Conservation (phyloP, 2,797 vertebrate genomes). For the Sarcophilus harrisii region DNA sequence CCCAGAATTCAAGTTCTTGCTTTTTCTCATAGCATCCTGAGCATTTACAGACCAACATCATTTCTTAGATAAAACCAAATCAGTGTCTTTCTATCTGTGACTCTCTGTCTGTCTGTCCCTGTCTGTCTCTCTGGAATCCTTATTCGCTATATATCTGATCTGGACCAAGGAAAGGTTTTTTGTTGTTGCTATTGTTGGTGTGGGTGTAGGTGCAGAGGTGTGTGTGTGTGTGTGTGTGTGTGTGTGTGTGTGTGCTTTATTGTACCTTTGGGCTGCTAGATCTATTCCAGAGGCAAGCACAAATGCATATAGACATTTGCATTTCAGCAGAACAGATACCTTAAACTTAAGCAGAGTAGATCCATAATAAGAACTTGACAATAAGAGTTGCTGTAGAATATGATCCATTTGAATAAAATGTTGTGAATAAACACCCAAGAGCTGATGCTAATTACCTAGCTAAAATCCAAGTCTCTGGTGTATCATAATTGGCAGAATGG, state of each 20-base stretch:
- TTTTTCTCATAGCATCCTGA: not conserved
- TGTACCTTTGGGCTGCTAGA: not conserved
- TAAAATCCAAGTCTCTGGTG: slow-evolving; percentile 34
- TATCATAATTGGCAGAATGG: slow-evolving; percentile 21
- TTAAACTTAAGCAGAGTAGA: slow-evolving; percentile 61
- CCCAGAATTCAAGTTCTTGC: not conserved
- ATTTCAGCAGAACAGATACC: slow-evolving; percentile 57
- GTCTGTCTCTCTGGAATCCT: not conserved
- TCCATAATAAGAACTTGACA: slow-evolving; percentile 52
- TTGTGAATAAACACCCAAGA: slow-evolving; percentile 15
- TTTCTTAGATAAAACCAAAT: not conserved
- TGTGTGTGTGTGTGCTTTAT: no score
- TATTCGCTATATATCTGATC: not conserved
- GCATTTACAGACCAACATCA: not conserved
- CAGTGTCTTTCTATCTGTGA: not conserved
- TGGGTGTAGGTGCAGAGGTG: no score
- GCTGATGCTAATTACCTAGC: not conserved
- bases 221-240: not conserved
- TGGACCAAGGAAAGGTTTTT: not conserved
- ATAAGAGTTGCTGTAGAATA: slow-evolving; percentile 23
- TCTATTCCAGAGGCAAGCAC: not conserved
- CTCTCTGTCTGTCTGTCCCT: not conserved
- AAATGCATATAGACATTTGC: not conserved
- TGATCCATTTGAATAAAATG: slow-evolving; percentile 47
- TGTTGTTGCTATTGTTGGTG: not conserved